Conservation (phyloP, 2,113 vertebrate species). For the Dipodomys ordii region DNA sequence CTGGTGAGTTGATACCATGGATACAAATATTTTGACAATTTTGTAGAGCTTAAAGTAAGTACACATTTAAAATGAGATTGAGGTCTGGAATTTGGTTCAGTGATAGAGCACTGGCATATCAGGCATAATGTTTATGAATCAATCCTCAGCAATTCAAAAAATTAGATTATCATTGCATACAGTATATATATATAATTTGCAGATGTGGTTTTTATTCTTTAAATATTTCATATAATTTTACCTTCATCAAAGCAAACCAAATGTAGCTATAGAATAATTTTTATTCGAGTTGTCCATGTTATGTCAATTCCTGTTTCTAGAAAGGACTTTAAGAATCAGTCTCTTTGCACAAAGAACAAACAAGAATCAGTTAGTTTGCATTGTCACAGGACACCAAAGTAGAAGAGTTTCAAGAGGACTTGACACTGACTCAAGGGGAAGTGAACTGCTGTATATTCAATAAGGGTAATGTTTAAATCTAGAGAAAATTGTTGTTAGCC, state of each 20-base stretch:
- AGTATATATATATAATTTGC: background rate
- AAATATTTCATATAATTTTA: background rate
- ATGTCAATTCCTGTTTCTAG: background rate
- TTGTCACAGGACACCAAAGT: constrained; percentile 93
- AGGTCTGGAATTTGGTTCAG: background rate
- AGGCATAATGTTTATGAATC: background rate
- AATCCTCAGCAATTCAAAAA: background rate
- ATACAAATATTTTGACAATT: background rate
- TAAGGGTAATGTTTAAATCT: constrained; percentile 93
- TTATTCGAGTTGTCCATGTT: too few relatives aligned
- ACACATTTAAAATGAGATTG: background rate
- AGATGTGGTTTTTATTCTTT: background rate
- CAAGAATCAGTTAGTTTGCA: constrained; percentile 93
- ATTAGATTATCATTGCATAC: background rate
- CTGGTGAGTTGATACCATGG: background rate
- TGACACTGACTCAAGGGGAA: constrained; percentile 95
- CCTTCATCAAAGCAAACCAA: background rate
- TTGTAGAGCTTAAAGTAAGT: background rate
- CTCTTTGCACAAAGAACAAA: constrained; percentile 63
- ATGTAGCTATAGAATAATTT: background rate
- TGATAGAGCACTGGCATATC: background rate
- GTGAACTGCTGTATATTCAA: constrained; percentile 92
- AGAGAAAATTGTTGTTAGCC: constrained; percentile 95
- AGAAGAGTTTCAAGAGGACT: constrained; percentile 94
- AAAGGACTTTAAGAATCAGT: background rate